A percentile compares a stretch with the other conserved stretches of the same genome.
phyloP scores from a whole-genome alignment of 2,113 vertebrate species.

The Caranx melampygus region DNA sequence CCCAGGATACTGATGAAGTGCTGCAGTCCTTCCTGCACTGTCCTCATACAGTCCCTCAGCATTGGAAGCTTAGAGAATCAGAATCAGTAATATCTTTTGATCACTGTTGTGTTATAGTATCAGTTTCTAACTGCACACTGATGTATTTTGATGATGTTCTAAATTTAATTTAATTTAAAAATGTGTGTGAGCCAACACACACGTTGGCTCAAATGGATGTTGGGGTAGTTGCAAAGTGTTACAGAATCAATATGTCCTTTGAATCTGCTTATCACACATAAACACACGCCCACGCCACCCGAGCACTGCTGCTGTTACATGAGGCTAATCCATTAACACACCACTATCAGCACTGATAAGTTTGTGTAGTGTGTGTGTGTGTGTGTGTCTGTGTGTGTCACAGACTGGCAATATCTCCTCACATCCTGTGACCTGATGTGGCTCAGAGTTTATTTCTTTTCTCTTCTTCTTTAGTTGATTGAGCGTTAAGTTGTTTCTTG shows the following conservation, averaged over 20 bases:
- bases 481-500: neutral
- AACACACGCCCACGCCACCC: conserved; percentile 50
- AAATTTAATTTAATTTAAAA: neutral
- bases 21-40: too few relatives aligned
- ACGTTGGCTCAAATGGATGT: conserved; percentile 46
- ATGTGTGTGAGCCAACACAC: neutral
- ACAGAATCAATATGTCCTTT: conserved; percentile 74
- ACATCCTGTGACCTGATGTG: conserved; percentile 13
- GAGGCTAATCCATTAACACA: conserved; percentile 79
- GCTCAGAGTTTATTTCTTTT: neutral
- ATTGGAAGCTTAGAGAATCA: too few relatives aligned
- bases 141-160: neutral
- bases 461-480: neutral
- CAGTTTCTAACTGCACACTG: neutral
- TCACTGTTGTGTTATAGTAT: neutral
- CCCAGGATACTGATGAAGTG: too few relatives aligned
- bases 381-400: conserved; percentile 22
- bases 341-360: conserved; percentile 66
- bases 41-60: too few relatives aligned
- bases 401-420: conserved; percentile 32
- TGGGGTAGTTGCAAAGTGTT: conserved; percentile 59
- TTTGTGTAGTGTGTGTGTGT: conserved; percentile 31
- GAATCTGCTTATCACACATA: conserved; percentile 69
- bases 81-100: too few relatives aligned
- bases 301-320: conserved; percentile 71